These are phyloP conservation scores for Nannobrachium achirus DNA, from an alignment of 2,113 vertebrate species.

Conservation along the genomic window DNA sequence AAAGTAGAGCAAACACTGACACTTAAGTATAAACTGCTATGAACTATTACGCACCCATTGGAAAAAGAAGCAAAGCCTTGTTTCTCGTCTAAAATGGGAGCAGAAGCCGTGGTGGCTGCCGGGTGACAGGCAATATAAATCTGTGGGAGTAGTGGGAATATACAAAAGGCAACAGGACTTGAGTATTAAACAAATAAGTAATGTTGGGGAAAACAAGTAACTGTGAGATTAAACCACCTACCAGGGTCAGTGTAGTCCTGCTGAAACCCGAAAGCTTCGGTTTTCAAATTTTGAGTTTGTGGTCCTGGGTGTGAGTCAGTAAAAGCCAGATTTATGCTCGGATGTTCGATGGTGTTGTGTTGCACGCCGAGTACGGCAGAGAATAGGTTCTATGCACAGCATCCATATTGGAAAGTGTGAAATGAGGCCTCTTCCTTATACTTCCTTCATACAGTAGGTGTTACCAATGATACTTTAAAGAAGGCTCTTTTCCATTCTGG, in stretches of 20 bases:
- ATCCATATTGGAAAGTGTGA: neutral
- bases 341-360: no score
- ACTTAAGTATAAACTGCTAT: neutral
- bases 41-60: slow-evolving; percentile 39
- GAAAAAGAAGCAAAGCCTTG: slow-evolving; percentile 68
- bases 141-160: slow-evolving; percentile 26
- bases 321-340: slow-evolving; percentile 57
- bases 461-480: no score
- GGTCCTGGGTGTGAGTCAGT: slow-evolving; percentile 42
- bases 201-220: no score
- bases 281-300: slow-evolving; percentile 57
- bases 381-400: no score
- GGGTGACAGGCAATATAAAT: slow-evolving; percentile 65
- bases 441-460: neutral
- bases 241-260: slow-evolving; percentile 29
- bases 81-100: slow-evolving; percentile 12
- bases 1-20: neutral
- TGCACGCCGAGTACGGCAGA: no score
- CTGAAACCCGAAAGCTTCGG: slow-evolving; percentile 69
- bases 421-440: neutral
- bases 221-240: neutral
- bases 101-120: slow-evolving; percentile 35
- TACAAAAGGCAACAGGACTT: no score
- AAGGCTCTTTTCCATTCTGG: no score
- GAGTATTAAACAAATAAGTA: no score